These are phyloP conservation scores for Gymnorhina tibicen DNA, from an alignment of 2,113 vertebrate species.

Conservation along the genomic window DNA sequence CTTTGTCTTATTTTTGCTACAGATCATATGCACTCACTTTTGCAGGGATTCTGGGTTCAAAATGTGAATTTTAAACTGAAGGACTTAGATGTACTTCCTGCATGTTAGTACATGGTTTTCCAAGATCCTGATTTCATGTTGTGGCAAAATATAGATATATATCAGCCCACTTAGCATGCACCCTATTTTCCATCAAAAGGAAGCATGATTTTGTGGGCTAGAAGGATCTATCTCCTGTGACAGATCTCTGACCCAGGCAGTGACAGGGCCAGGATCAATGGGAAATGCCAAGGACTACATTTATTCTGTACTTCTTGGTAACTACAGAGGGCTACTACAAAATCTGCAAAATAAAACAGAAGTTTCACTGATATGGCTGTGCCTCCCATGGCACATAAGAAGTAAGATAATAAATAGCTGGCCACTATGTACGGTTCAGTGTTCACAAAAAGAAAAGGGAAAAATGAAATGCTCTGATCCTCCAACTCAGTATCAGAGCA, in stretches of 20 bases:
- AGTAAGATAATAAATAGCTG: neutral
- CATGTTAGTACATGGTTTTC: neutral
- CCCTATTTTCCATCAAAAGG: neutral
- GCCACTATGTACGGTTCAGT: neutral
- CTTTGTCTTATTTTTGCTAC: neutral
- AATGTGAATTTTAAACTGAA: neutral
- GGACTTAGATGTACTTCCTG: neutral
- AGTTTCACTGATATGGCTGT: neutral
- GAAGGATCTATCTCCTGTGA: neutral
- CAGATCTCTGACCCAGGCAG: neutral
- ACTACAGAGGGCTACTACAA: neutral
- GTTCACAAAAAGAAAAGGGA: neutral
- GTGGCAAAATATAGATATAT: neutral
- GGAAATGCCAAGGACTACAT: neutral
- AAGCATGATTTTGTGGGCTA: neutral
- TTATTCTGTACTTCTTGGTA: neutral
- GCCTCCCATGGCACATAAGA: neutral
- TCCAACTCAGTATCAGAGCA: neutral
- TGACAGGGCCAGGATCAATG: neutral
- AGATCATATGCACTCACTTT: neutral
- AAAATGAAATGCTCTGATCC: neutral
- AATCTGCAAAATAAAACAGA: neutral
- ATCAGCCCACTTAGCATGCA: neutral
- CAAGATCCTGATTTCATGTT: neutral
- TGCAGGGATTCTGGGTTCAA: neutral